Evolutionary conservation across 2,113 vertebrate species (phyloP).

Genomic region (Cranoglanis bouderius): DNA sequence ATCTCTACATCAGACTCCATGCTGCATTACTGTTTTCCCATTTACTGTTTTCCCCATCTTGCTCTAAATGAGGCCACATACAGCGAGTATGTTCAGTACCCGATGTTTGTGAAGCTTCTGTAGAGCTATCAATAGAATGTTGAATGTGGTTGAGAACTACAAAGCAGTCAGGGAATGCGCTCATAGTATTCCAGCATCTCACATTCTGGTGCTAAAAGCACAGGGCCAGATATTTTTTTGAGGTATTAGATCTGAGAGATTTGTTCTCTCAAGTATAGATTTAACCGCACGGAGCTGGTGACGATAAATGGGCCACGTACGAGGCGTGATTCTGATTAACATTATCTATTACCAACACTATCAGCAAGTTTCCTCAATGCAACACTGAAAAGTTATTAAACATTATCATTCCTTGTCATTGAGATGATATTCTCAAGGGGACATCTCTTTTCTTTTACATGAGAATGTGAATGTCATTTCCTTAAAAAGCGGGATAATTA

Average conservation of each 20-base stretch:
- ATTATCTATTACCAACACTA: not conserved
- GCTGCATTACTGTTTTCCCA: constrained; percentile 1
- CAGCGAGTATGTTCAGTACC: constrained; percentile 29
- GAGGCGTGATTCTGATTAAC: not conserved
- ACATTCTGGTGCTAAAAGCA: constrained; percentile 65
- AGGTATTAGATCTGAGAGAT: constrained; percentile 30
- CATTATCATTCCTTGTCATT: not conserved
- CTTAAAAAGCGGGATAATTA: not conserved
- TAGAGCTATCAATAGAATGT: constrained; percentile 62
- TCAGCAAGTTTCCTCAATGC: not conserved
- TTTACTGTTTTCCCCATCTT: not conserved
- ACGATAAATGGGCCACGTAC: not conserved
- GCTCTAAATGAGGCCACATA: constrained; percentile 19
- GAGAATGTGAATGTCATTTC: too few relatives aligned
- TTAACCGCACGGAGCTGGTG: constrained; percentile 1
- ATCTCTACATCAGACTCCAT: constrained; percentile 1
- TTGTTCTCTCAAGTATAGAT: constrained; percentile 49
- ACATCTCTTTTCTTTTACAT: not conserved
- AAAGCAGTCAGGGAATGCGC: constrained; percentile 65
- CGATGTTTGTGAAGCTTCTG: constrained; percentile 50
- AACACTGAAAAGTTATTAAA: not conserved
- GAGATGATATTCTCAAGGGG: too few relatives aligned
- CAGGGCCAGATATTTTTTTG: constrained; percentile 47
- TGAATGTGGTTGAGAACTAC: constrained; percentile 67
- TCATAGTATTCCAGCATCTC: constrained; percentile 58